A percentile compares a stretch with the other conserved stretches of the same genome.
Evolutionary conservation across 1,140 invertebrate genomes (phyloP).

Genomic region (Rhopalosiphum maidis): DNA sequence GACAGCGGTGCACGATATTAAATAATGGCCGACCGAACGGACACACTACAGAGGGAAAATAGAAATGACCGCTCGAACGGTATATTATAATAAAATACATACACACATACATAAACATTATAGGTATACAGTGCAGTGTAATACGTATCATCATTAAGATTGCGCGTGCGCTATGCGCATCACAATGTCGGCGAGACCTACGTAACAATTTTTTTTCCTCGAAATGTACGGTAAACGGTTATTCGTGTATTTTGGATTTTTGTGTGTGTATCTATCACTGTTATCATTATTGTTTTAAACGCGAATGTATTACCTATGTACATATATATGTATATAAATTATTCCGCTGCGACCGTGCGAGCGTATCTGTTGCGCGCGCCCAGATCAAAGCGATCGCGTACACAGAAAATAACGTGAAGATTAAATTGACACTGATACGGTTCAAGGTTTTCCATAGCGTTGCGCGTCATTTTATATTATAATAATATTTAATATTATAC

Average conservation of each 20-base stretch:
- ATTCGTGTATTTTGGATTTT: background rate
- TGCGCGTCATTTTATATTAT: background rate
- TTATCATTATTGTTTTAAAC: background rate
- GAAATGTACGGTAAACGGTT: background rate
- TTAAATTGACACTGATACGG: background rate
- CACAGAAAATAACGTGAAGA: background rate
- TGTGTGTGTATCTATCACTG: background rate
- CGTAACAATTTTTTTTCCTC: background rate
- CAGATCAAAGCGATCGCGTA: background rate
- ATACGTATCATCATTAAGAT: background rate
- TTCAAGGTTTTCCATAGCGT: constrained; percentile 36
- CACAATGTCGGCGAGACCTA: background rate
- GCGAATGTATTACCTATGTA: background rate
- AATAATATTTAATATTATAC: background rate
- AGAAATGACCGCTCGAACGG: background rate
- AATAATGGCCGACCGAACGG: background rate
- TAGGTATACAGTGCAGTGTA: background rate
- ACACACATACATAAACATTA: too few relatives aligned
- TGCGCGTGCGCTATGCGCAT: background rate
- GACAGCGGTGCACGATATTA: constrained; percentile 2
- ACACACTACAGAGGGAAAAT: background rate
- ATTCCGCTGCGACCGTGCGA: background rate
- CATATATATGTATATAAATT: background rate
- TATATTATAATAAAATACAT: background rate
- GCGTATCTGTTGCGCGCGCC: background rate